phyloP scores from a whole-genome alignment of 2,888 invertebrate genomes.

The Cryptus armator region DNA sequence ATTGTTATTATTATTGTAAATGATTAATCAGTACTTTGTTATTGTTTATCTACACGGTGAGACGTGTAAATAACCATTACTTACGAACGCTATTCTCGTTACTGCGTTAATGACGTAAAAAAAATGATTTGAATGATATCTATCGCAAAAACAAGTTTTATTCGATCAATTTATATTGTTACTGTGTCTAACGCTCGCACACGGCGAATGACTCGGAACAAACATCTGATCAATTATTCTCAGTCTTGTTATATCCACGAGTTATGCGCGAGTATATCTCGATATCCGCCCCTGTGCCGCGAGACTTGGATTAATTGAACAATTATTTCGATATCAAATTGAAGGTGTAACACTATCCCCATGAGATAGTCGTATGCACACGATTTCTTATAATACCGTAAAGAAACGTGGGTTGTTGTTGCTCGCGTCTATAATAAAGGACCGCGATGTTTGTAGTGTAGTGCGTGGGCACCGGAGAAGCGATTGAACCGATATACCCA shows the following conservation, averaged over 20 bases:
- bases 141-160: background rate
- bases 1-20: no score
- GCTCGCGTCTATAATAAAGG: slow-evolving; percentile 32
- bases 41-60: background rate
- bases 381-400: slow-evolving; percentile 33
- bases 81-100: background rate
- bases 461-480: slow-evolving; percentile 63
- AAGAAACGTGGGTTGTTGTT: slow-evolving; percentile 56
- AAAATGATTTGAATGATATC: background rate
- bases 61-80: background rate
- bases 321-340: slow-evolving; percentile 63
- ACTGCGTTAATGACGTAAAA: background rate
- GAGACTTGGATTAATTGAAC: slow-evolving; percentile 66
- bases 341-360: slow-evolving; percentile 65
- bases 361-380: slow-evolving; percentile 59
- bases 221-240: slow-evolving; percentile 38
- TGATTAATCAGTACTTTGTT: background rate
- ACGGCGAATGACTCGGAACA: background rate
- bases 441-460: slow-evolving; percentile 11
- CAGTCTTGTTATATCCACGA: slow-evolving; percentile 18
- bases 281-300: slow-evolving; percentile 45
- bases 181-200: background rate
- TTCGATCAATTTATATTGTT: slow-evolving; percentile 5
- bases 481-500: slow-evolving; percentile 50
- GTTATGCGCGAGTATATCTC: slow-evolving; percentile 41